phyloP scores from a whole-genome alignment of 2,113 vertebrate species.

The Myxocyprinus asiaticus region DNA sequence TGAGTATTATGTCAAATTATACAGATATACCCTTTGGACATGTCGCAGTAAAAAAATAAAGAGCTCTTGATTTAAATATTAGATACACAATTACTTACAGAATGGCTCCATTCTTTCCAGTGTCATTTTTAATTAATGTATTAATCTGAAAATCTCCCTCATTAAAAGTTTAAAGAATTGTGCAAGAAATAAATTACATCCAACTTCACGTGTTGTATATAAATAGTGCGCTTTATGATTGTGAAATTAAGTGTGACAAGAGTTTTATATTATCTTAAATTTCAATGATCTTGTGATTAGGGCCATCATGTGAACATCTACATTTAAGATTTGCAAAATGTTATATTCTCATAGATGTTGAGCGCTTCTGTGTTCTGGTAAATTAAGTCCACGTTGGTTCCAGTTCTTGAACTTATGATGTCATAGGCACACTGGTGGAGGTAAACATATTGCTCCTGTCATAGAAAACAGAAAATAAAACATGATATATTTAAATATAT shows the following conservation, averaged over 20 bases:
- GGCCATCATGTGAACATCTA: not conserved
- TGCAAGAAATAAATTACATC: not conserved
- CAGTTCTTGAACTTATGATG: slow-evolving; percentile 86
- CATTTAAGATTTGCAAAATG: slow-evolving; percentile 45
- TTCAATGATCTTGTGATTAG: not conserved
- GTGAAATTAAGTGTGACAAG: too few relatives aligned
- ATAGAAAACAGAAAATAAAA: slow-evolving; percentile 30
- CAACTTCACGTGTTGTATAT: not conserved
- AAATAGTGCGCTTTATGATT: too few relatives aligned
- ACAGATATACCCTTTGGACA: not conserved
- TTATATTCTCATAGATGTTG: slow-evolving; percentile 85
- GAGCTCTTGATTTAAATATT: slow-evolving; percentile 5
- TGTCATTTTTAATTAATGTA: not conserved
- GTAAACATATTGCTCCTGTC: slow-evolving; percentile 93
- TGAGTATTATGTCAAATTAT: not conserved
- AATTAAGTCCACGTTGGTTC: slow-evolving; percentile 87
- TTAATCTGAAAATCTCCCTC: too few relatives aligned
- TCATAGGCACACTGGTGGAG: slow-evolving; percentile 93
- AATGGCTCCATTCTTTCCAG: not conserved
- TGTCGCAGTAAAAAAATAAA: not conserved
- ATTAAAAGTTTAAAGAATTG: not conserved
- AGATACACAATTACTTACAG: not conserved
- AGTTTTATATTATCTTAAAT: too few relatives aligned
- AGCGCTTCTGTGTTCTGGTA: slow-evolving; percentile 88
- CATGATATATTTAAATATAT: not conserved